phyloP scores from a whole-genome alignment of 1,140 invertebrate genomes.

The Gonioctena quinquepunctata region DNA sequence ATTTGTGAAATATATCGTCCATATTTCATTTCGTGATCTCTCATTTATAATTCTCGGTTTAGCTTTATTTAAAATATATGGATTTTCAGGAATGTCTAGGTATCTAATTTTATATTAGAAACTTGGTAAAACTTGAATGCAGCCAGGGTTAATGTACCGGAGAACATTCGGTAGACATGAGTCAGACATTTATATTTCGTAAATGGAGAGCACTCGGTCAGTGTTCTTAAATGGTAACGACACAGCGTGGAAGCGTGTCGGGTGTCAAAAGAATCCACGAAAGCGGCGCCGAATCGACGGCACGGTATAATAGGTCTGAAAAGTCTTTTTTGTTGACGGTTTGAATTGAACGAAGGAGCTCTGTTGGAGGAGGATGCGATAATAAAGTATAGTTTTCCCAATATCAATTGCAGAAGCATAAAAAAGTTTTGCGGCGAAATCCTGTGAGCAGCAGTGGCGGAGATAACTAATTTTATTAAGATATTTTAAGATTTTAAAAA shows the following conservation, averaged over 20 bases:
- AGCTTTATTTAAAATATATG: neutral
- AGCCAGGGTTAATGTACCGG: slow-evolving; percentile 5
- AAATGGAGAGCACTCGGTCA: neutral
- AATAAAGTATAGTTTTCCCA: no score
- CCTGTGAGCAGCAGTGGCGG: no score
- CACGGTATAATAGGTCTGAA: no score
- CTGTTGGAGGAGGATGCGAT: no score
- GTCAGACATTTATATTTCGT: slow-evolving; percentile 8
- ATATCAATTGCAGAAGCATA: no score
- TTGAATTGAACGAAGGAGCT: no score
- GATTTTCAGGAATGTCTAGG: neutral
- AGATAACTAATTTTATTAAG: no score
- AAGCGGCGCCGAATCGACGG: no score
- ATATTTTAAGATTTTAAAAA: no score
- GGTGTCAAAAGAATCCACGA: neutral
- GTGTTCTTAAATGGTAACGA: neutral
- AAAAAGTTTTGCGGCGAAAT: no score
- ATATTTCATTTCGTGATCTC: neutral
- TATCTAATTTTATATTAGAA: slow-evolving; percentile 1
- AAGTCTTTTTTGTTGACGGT: no score
- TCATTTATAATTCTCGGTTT: neutral
- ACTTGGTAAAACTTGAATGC: slow-evolving; percentile 3
- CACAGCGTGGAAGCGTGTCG: neutral
- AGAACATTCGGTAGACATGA: slow-evolving; percentile 6
- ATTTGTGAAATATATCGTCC: neutral